Evolutionary conservation across 2,797 vertebrate species (phyloP).

Genomic region (Poeciliopsis turneri): DNA sequence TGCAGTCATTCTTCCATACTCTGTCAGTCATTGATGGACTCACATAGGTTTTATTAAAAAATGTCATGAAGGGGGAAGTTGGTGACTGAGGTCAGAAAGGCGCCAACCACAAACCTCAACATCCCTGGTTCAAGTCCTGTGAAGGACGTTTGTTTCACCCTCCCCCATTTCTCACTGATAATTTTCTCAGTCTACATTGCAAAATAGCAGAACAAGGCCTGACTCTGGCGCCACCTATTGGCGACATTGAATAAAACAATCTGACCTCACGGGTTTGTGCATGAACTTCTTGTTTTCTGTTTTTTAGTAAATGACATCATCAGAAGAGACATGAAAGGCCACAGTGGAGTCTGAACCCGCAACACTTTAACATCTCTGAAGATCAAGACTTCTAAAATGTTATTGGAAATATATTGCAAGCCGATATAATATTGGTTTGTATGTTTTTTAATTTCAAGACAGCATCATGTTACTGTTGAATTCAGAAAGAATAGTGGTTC

Average conservation of each 20-base stretch:
- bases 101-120: constrained; percentile 18
- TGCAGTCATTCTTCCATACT: background rate
- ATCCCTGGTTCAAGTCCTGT: constrained; percentile 7
- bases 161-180: background rate
- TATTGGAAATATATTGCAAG: constrained; percentile 2
- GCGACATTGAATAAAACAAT: constrained; percentile 1
- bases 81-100: constrained; percentile 7
- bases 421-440: background rate
- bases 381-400: constrained; percentile 8
- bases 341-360: constrained; percentile 76
- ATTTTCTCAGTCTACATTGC: constrained; percentile 13
- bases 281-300: constrained; percentile 26
- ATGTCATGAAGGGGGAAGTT: background rate
- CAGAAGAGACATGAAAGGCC: constrained; percentile 92
- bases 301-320: constrained; percentile 95
- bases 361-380: constrained; percentile 68
- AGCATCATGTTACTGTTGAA: constrained; percentile 3
- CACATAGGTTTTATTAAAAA: constrained; percentile 1
- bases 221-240: constrained; percentile 20
- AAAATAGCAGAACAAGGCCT: background rate
- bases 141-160: background rate
- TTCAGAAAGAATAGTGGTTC: background rate
- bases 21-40: background rate
- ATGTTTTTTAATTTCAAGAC: constrained; percentile 19
- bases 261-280: background rate